These are phyloP conservation scores for Aurelia sp. DNA, from an alignment of 30 jellyfish, hydroid and myxozoan genomes.

Conservation along the genomic window DNA sequence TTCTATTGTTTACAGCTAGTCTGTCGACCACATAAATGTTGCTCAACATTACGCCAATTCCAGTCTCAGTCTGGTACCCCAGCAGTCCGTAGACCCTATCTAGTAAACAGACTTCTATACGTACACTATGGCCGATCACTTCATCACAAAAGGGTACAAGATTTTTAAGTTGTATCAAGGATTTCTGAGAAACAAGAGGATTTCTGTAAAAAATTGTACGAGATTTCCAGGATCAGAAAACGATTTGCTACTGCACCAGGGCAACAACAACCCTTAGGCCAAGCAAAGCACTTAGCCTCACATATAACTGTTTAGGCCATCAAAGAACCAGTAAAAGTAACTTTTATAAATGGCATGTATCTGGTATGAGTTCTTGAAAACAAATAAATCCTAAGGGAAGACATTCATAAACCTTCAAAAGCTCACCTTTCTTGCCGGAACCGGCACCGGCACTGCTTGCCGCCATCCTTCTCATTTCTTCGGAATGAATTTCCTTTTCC, in stretches of 20 bases:
- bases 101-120: conserved; percentile 3
- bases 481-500: conserved; percentile 1
- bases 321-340: not conserved
- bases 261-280: not conserved
- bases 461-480: not conserved
- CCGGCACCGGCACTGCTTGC: conserved; percentile 26
- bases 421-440: conserved; percentile 4
- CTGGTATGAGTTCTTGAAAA: not conserved
- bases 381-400: not conserved
- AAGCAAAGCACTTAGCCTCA: not conserved
- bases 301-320: not conserved
- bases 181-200: not conserved
- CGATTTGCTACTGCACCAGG: not conserved
- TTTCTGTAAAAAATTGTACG: not conserved
- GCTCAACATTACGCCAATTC: no score
- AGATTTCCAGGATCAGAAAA: not conserved
- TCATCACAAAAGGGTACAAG: no score
- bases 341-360: not conserved
- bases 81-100: not conserved
- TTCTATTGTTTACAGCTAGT: no score
- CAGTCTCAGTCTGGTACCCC: no score
- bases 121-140: no score
- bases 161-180: no score
- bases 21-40: no score
- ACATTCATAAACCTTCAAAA: not conserved